Evolutionary conservation across 1,140 invertebrate species (phyloP).

Genomic region (Brachionus plicatilis): DNA sequence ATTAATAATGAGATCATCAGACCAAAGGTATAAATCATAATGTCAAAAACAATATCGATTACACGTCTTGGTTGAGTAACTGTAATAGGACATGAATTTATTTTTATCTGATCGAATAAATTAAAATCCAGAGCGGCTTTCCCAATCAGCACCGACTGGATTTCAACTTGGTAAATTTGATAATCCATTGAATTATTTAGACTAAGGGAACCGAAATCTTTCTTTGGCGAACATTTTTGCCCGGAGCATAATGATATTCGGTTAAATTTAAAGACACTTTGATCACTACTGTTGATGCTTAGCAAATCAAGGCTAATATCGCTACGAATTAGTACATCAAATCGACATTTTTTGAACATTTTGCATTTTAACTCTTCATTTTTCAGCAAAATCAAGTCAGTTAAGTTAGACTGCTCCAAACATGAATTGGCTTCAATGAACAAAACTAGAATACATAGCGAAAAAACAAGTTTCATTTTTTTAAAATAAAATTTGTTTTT

Average conservation of each 20-base stretch:
- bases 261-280: neutral
- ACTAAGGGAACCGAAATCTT: neutral
- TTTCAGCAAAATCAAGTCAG: neutral
- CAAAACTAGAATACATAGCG: neutral
- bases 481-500: neutral
- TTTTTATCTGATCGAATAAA: neutral
- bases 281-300: neutral
- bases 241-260: neutral
- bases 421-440: neutral
- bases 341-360: neutral
- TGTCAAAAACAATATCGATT: slow-evolving; percentile 25
- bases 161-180: neutral
- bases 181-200: neutral
- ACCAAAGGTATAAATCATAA: slow-evolving; percentile 11
- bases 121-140: neutral
- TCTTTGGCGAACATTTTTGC: neutral
- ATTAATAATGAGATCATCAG: slow-evolving; percentile 20
- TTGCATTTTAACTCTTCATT: neutral
- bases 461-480: neutral
- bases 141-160: neutral
- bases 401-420: neutral
- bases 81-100: neutral
- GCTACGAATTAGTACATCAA: neutral
- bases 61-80: neutral
- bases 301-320: neutral